These are phyloP conservation scores for Trididemnum nubilum DNA, from an alignment of 23 tunicate genomes.

Conservation along the genomic window DNA sequence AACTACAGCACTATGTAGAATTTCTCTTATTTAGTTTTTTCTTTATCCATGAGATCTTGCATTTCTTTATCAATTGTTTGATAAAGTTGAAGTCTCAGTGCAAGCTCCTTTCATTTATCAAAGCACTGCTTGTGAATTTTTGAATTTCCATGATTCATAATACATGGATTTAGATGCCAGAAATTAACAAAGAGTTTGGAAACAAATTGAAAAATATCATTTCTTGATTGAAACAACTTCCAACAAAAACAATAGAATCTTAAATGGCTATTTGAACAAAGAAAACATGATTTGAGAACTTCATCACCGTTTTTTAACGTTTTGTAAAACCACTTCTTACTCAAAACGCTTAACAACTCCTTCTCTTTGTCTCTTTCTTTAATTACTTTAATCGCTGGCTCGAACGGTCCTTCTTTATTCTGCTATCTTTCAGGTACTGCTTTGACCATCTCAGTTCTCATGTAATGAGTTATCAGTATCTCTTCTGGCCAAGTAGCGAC, in stretches of 20 bases:
- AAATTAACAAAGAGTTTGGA: conserved; percentile 33
- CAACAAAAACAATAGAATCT: conserved; percentile 33
- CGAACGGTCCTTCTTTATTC: conserved; percentile 43
- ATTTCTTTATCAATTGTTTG: conserved; percentile 38
- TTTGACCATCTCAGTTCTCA: conserved; percentile 43
- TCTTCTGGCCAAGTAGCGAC: conserved; percentile 45
- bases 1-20: conserved; percentile 35
- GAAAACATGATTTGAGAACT: conserved; percentile 37
- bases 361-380: conserved; percentile 40
- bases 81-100: conserved; percentile 41
- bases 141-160: conserved; percentile 30
- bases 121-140: conserved; percentile 40
- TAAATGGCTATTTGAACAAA: conserved; percentile 20
- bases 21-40: conserved; percentile 38
- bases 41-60: conserved; percentile 24
- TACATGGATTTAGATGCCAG: conserved; percentile 39
- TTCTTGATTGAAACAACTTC: conserved; percentile 32
- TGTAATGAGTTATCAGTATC: conserved; percentile 21
- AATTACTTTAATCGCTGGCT: conserved; percentile 42
- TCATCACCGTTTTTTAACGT: conserved; percentile 37
- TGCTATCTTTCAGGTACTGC: conserved; percentile 38
- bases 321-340: conserved; percentile 35
- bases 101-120: conserved; percentile 48
- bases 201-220: conserved; percentile 30
- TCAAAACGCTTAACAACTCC: conserved; percentile 29